phyloP scores from a whole-genome alignment of 2,797 vertebrate species.

The Pipistrellus nathusii region DNA sequence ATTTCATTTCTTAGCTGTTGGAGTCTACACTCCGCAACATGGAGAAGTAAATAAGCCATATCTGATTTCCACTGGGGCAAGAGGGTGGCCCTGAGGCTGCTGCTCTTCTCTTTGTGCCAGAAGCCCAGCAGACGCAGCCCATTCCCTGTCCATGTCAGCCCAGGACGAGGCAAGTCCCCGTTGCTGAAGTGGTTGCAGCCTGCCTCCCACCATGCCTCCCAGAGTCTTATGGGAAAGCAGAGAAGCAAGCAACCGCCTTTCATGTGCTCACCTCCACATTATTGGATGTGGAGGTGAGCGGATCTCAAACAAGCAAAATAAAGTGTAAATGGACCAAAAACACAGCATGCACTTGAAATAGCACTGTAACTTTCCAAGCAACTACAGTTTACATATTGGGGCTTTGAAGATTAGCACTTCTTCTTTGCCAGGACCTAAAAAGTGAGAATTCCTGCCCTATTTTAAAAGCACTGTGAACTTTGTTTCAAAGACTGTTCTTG shows the following conservation, averaged over 20 bases:
- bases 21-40: neutral
- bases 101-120: neutral
- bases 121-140: neutral
- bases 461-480: constrained; percentile 93
- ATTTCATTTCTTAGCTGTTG: neutral
- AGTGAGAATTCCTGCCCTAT: constrained; percentile 91
- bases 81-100: no score
- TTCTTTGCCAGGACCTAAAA: constrained; percentile 89
- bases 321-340: constrained; percentile 84
- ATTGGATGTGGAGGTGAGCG: constrained; percentile 77
- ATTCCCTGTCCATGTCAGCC: no score
- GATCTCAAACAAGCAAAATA: constrained; percentile 84
- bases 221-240: constrained; percentile 86
- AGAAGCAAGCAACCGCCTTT: constrained; percentile 83
- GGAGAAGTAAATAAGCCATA: neutral
- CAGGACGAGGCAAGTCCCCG: neutral
- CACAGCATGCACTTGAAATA: constrained; percentile 80
- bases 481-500: constrained; percentile 94
- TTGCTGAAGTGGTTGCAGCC: neutral
- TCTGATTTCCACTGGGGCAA: neutral
- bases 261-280: constrained; percentile 81
- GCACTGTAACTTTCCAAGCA: constrained; percentile 63
- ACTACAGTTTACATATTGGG: constrained; percentile 85
- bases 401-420: constrained; percentile 89
- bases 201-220: constrained; percentile 76